Base-by-base conservation (phyloP, 2,113 vertebrate genomes). In the Orientallactaga bullata region DNA sequence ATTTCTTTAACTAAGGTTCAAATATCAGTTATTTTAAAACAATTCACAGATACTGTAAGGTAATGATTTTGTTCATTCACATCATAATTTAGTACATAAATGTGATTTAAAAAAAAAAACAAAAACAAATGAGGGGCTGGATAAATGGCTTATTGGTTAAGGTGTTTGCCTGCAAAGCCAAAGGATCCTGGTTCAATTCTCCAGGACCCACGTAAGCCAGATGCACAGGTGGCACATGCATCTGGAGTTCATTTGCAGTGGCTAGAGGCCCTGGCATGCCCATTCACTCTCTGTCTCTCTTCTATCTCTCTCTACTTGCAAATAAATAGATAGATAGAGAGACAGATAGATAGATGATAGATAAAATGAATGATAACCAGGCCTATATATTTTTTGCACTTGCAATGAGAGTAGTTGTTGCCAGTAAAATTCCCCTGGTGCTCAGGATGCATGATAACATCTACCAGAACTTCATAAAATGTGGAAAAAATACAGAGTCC, bases 1-100 rank as follows among this genome's bases (percentile, higher is more conserved):
- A 8, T 66, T 73, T 82, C 13, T 82, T 88, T 77, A 74, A 91
- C 68, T 68, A n/a, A 32, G 65, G 58, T 71, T 86, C n/a, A 93
- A 83, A 73, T 86, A 60, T 66, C 51, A 2, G 4, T 17, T 83
- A 10, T 20, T 87, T 84, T 35, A 32, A 87, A 87, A 90, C 58
- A 84, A 76, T 84, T 76, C 84, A 24, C 65, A 69, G 65, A 87
- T 11, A 21, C 65, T 65, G 0, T 37, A 13, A 85, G 8, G 13
- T 51, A 77, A 42, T 63, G 74, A 17, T 63, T 74, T 81, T 90
- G 4, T 30, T 78, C 51, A 84, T 76, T 76, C 32, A 37, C 47
- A 37, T 61, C 35, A 63, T 65, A 88, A 69, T 35, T 86, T 66
- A 72, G 60, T 26, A 20, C 1, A 8, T 3, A 58, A 3, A 72